A percentile compares a stretch with the other conserved stretches of the same genome.
Conservation (phyloP, 2,113 vertebrate species). For the Erinaceus europaeus region DNA sequence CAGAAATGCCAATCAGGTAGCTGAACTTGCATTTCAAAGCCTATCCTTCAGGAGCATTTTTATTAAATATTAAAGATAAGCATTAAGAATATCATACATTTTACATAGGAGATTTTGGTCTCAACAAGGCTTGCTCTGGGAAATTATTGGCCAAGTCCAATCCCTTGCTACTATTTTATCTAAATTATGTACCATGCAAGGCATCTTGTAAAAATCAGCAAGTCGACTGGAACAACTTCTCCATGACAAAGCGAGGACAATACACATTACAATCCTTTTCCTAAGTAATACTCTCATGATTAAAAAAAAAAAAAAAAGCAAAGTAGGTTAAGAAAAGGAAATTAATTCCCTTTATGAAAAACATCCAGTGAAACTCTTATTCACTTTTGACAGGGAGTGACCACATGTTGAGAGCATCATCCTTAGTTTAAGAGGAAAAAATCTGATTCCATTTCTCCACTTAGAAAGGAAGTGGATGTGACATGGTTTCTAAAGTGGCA, state of each 20-base stretch:
- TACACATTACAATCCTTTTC: conserved; percentile 63
- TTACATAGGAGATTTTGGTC: conserved; percentile 78
- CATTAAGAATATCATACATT: conserved; percentile 83
- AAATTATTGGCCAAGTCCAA: conserved; percentile 67
- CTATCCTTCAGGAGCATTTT: conserved; percentile 57
- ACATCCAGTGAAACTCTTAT: conserved; percentile 53
- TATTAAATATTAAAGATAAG: conserved; percentile 82
- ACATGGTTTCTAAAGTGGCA: conserved; percentile 39
- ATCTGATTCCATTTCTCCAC: neutral
- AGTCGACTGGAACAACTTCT: conserved; percentile 72
- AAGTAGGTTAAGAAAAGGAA: conserved; percentile 47
- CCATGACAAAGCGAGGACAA: conserved; percentile 67
- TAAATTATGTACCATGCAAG: conserved; percentile 78
- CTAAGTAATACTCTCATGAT: conserved; percentile 61
- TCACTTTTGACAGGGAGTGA: conserved; percentile 15
- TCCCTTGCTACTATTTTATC: conserved; percentile 57
- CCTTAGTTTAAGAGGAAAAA: conserved; percentile 45
- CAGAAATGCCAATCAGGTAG: conserved; percentile 46
- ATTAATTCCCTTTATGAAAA: conserved; percentile 51
- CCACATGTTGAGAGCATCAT: conserved; percentile 6
- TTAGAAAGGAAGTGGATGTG: neutral
- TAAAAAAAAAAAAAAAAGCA: too few species aligned
- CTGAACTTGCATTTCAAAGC: conserved; percentile 60
- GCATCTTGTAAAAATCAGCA: conserved; percentile 72
- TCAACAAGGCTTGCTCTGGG: conserved; percentile 73